phyloP scores from a whole-genome alignment of 2,888 invertebrate genomes.

The Caenorhabditis afra region DNA sequence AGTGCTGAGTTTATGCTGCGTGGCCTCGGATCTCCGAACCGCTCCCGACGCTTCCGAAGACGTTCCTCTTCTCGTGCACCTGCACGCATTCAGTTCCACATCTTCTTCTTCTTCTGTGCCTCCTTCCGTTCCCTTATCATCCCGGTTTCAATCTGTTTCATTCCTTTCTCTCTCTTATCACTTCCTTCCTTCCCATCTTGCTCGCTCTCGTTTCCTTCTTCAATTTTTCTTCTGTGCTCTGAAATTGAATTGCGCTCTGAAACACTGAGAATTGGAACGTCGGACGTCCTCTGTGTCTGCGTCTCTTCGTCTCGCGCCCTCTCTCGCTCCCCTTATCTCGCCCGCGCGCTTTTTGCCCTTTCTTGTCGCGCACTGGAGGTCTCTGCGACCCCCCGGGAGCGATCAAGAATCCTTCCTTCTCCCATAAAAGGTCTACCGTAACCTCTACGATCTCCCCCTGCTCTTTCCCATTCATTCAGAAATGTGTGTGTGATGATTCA shows the following conservation, averaged over 20 bases:
- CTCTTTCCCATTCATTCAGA: not conserved
- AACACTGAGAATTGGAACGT: conserved; percentile 1
- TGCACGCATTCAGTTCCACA: conserved; percentile 1
- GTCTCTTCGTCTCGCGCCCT: conserved; percentile 41
- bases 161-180: not conserved
- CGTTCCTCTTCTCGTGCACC: not conserved
- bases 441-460: not conserved
- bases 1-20: conserved; percentile 41
- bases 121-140: not conserved
- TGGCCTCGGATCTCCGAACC: conserved; percentile 25
- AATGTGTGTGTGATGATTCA: not conserved
- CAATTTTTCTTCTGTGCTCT: not conserved
- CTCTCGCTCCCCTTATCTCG: conserved; percentile 31
- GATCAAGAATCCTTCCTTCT: not conserved
- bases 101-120: conserved; percentile 9
- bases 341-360: conserved; percentile 27
- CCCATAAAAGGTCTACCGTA: not conserved
- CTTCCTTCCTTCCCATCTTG: conserved; percentile 6
- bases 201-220: no score
- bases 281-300: conserved; percentile 23
- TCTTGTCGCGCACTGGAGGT: conserved; percentile 12
- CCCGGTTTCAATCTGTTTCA: not conserved
- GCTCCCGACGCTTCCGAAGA: conserved; percentile 17
- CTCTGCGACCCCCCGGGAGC: no score
- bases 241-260: conserved; percentile 14